Base-by-base conservation (phyloP, 2,888 invertebrate species). In the Coelinius sp. region DNA sequence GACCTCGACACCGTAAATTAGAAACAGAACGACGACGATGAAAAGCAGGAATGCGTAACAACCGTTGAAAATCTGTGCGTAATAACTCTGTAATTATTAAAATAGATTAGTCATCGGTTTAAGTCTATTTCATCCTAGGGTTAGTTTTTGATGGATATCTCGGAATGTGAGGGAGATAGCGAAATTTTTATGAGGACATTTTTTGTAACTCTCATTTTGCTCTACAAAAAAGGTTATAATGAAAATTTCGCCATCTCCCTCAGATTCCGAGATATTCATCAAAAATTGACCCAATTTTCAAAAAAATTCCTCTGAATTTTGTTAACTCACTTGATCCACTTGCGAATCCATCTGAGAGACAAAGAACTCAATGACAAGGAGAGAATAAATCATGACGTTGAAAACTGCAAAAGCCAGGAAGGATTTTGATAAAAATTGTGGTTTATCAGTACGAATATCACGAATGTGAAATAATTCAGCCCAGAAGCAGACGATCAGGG, bases 1-100 rank as follows among this genome's bases (percentile, higher is more conserved):
- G 7, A 97, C 97, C 89, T 97, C 97, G 20, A 97, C 95, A 62
- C 97, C 97, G 87, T 97, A 97, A 78, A 97, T 96, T 66, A 97
- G 92, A 89, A 97, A 97, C 89, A 97, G 96, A 14, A 96, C 91
- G 71, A 97, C 96, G 53, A 96, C 95, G 73, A 97, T 93, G 85
- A 97, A 93, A 73, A 97, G 91, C 65, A 97, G 90, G n/a, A 94
- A 93, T 1, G 97, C 97, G 86, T 97, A 97, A 87, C 95, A 95
- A 12, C 96, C 96, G 88, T 97, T 96, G 89, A 97, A 97, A 41
- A 97, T 91, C 87, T 95, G 94, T 78, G 94, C 93, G 88, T 96
- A 95, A 88, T 93, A 93, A 79, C 91, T 92, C 90, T 92, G 90
- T 0, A 89, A 85, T 80, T 84, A 31, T 3, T 5, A 83, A 76